A percentile compares a stretch with the other conserved stretches of the same genome.
phyloP scores from a whole-genome alignment of 2,797 vertebrate species.

The Onychomys torridus region DNA sequence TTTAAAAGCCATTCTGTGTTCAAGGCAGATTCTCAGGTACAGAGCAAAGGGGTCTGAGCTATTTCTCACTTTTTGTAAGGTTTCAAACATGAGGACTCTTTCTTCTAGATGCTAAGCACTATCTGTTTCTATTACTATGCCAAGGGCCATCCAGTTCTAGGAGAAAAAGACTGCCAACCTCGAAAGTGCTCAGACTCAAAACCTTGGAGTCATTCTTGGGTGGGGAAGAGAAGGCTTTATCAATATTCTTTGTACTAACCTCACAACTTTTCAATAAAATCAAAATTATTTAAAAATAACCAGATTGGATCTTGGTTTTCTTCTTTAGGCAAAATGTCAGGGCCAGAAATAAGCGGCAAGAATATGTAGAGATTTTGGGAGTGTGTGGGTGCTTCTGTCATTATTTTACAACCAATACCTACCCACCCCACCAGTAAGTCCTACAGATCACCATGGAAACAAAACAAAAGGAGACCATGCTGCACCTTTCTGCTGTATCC shows the following conservation, averaged over 20 bases:
- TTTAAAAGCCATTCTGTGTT: neutral
- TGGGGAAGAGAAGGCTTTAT: neutral
- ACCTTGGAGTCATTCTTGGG: neutral
- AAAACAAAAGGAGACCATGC: neutral
- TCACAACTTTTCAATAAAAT: neutral
- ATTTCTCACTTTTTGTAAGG: neutral
- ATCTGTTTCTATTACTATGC: neutral
- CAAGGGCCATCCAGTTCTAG: neutral
- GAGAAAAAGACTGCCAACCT: neutral
- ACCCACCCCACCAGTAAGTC: neutral
- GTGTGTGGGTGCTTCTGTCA: neutral
- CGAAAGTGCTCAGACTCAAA: neutral
- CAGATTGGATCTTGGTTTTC: neutral
- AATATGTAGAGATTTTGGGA: neutral
- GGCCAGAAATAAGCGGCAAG: neutral
- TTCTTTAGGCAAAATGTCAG: neutral
- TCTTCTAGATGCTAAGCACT: neutral
- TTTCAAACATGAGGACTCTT: neutral
- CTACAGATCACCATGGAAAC: neutral
- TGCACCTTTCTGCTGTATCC: neutral
- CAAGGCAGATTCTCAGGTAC: neutral
- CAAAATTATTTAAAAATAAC: neutral
- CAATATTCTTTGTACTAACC: neutral
- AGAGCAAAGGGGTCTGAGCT: neutral
- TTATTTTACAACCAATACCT: neutral